Percentiles rank a stretch among this genome's conserved stretches.
Evolutionary conservation across 1,140 invertebrate genomes (phyloP).

Genomic region (Anthonomus grandis): DNA sequence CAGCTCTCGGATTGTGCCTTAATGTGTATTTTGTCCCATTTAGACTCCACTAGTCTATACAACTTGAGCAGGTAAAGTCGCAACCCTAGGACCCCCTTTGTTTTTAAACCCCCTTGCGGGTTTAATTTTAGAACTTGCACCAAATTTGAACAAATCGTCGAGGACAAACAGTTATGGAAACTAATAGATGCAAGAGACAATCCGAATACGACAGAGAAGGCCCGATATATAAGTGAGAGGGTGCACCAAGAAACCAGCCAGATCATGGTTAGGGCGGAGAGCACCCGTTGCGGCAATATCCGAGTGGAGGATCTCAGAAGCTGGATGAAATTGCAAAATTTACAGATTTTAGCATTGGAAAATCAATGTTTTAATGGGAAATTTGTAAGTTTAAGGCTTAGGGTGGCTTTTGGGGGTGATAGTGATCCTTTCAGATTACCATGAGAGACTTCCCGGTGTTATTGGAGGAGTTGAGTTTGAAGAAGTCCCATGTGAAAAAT

Average conservation of each 20-base stretch:
- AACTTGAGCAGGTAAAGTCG: constrained; percentile 29
- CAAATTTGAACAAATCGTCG: constrained; percentile 30
- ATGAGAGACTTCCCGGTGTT: constrained; percentile 29
- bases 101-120: not conserved
- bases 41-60: constrained; percentile 32
- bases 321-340: constrained; percentile 17
- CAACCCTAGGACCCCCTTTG: not conserved
- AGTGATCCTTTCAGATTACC: constrained; percentile 9
- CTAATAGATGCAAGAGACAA: constrained; percentile 31
- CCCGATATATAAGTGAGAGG: constrained; percentile 29
- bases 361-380: constrained; percentile 31
- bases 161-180: constrained; percentile 32
- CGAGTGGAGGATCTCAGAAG: constrained; percentile 11
- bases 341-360: constrained; percentile 37
- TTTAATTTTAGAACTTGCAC: constrained; percentile 31
- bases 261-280: constrained; percentile 28
- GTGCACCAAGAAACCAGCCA: constrained; percentile 29
- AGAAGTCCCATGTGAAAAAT: constrained; percentile 30
- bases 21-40: constrained; percentile 33
- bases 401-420: not conserved
- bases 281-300: constrained; percentile 18
- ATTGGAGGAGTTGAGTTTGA: constrained; percentile 37
- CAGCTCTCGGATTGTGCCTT: constrained; percentile 29
- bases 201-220: constrained; percentile 30
- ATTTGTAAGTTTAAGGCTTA: constrained; percentile 20